A percentile compares a stretch with the other conserved stretches of the same genome.
phyloP scores from a whole-genome alignment of 2,888 invertebrate genomes.

The Catocala nupta region DNA sequence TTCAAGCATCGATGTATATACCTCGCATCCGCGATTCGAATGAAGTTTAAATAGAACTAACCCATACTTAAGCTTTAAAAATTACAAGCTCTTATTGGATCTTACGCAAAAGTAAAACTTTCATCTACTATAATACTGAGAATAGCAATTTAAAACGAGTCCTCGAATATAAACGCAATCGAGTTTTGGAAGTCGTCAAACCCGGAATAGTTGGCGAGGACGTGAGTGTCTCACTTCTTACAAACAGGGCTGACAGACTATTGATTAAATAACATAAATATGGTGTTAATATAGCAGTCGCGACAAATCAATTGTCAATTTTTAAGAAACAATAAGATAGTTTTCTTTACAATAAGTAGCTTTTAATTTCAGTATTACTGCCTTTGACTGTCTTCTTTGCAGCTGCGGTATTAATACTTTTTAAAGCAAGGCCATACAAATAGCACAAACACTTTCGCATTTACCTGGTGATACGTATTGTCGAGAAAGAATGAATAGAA shows the following conservation, averaged over 20 bases:
- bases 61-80: slow-evolving; percentile 27
- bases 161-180: slow-evolving; percentile 54
- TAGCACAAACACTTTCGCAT: no score
- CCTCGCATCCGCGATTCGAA: no score
- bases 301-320: no score
- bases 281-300: no score
- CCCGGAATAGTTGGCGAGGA: slow-evolving; percentile 47
- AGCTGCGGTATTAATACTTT: no score
- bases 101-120: slow-evolving; percentile 40
- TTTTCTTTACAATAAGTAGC: no score
- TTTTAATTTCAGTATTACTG: no score
- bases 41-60: slow-evolving; percentile 12
- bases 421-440: no score
- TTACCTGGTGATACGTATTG: no score
- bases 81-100: slow-evolving; percentile 32
- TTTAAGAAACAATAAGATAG: no score
- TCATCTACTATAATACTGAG: slow-evolving; percentile 44
- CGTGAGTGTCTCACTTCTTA: slow-evolving; percentile 42
- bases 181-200: slow-evolving; percentile 54
- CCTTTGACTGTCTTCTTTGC: no score
- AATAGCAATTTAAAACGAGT: slow-evolving; percentile 49
- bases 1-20: no score
- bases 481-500: neutral
- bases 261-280: neutral
- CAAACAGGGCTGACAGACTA: slow-evolving; percentile 37